phyloP scores from a whole-genome alignment of 2,113 vertebrate species.

The Mesoclemmys tuberculata region DNA sequence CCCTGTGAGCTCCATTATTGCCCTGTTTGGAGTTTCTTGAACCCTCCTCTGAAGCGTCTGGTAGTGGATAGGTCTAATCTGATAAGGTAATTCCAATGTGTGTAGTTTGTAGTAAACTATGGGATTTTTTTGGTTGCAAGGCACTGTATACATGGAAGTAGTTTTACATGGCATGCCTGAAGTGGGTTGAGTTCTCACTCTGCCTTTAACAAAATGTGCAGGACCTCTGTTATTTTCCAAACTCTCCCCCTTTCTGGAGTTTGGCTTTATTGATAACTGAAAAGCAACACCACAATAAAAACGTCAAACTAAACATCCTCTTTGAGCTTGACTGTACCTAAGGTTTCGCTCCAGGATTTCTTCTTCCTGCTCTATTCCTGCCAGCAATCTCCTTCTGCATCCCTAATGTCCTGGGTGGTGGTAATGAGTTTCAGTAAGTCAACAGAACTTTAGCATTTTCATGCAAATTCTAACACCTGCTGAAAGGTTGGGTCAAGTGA shows the following conservation, averaged over 20 bases:
- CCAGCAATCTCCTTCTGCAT: neutral
- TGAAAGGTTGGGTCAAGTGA: neutral
- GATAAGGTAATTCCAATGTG: neutral
- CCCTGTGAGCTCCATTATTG: neutral
- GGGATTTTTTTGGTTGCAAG: conserved; percentile 12
- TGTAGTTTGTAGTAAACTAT: neutral
- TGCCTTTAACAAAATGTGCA: conserved; percentile 1
- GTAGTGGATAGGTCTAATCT: neutral
- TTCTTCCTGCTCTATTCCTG: neutral
- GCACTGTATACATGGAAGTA: neutral
- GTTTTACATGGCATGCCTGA: conserved; percentile 15
- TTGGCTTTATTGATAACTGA: neutral
- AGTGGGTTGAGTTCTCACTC: neutral
- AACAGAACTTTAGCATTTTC: neutral
- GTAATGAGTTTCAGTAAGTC: neutral
- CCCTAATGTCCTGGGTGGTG: neutral
- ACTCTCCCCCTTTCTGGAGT: neutral
- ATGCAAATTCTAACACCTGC: neutral
- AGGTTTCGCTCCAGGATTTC: neutral
- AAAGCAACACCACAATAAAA: neutral
- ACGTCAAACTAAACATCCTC: neutral
- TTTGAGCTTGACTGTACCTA: neutral
- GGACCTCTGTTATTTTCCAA: neutral
- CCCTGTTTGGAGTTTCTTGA: neutral
- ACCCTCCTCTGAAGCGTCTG: neutral